These are phyloP conservation scores for Apodemia zela DNA, from an alignment of 2,888 invertebrate species.

Conservation along the genomic window DNA sequence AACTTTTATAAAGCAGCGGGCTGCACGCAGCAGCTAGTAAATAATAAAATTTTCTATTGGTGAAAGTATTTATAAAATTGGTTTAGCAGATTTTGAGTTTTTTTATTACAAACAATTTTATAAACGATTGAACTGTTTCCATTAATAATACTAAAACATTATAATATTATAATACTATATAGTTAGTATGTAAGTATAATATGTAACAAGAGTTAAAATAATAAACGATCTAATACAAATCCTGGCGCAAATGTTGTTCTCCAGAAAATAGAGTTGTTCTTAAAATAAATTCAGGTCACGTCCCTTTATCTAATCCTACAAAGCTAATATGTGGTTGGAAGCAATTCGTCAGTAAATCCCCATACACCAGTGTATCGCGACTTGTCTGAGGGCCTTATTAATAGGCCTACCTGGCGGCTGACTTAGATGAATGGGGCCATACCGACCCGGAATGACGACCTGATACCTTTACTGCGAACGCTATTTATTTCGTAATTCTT, in stretches of 20 bases:
- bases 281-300: background rate
- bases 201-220: no score
- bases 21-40: no score
- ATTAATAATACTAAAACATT: no score
- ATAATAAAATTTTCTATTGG: no score
- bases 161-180: no score
- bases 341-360: slow-evolving; percentile 18
- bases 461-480: slow-evolving; percentile 17
- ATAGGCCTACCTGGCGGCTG: slow-evolving; percentile 41
- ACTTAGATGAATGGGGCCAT: slow-evolving; percentile 42
- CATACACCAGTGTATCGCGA: slow-evolving; percentile 17
- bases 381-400: slow-evolving; percentile 34
- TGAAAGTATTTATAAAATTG: no score
- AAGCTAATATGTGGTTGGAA: slow-evolving; percentile 14
- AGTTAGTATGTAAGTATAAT: no score
- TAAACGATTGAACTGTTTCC: no score
- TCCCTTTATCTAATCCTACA: slow-evolving; percentile 1
- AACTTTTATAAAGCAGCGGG: no score
- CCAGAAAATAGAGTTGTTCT: background rate
- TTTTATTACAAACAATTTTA: no score
- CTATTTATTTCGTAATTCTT: slow-evolving; percentile 23
- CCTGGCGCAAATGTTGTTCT: background rate
- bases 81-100: no score
- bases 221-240: no score
- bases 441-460: slow-evolving; percentile 18